A percentile compares a stretch with the other conserved stretches of the same genome.
phyloP scores from a whole-genome alignment of 2,113 vertebrate species.

The Neolamprologus falcicula region DNA sequence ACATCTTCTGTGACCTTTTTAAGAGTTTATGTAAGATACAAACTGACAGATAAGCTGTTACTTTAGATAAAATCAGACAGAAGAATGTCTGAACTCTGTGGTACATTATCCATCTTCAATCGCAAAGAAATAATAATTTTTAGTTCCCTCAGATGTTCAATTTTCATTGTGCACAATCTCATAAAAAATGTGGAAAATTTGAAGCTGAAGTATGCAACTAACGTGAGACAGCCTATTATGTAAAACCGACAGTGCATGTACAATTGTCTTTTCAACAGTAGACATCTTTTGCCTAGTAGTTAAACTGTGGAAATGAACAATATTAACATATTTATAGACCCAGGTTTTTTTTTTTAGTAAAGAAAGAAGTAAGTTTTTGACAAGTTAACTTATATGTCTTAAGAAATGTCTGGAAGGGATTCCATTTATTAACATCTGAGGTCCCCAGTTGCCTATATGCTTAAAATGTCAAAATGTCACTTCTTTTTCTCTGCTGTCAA shows the following conservation, averaged over 20 bases:
- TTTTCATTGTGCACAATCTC: background rate
- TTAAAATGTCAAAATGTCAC: background rate
- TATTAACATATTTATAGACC: background rate
- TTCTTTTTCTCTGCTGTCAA: background rate
- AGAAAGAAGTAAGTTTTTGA: background rate
- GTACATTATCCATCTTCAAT: background rate
- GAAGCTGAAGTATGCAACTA: background rate
- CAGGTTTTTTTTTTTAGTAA: background rate
- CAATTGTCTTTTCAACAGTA: background rate
- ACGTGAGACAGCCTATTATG: background rate
- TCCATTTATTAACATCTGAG: background rate
- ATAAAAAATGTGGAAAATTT: background rate
- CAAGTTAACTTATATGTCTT: background rate
- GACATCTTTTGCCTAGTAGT: background rate
- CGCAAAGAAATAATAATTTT: accelerated
- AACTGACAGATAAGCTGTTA: background rate
- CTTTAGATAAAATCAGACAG: background rate
- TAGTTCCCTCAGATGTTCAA: background rate
- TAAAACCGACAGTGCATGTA: background rate
- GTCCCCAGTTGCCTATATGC: background rate
- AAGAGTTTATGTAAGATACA: background rate
- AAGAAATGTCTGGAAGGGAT: background rate
- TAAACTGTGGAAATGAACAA: background rate
- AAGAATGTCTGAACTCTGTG: background rate
- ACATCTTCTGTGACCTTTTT: background rate